Conservation (phyloP, 2,797 vertebrate genomes). For the Chelon labrosus region DNA sequence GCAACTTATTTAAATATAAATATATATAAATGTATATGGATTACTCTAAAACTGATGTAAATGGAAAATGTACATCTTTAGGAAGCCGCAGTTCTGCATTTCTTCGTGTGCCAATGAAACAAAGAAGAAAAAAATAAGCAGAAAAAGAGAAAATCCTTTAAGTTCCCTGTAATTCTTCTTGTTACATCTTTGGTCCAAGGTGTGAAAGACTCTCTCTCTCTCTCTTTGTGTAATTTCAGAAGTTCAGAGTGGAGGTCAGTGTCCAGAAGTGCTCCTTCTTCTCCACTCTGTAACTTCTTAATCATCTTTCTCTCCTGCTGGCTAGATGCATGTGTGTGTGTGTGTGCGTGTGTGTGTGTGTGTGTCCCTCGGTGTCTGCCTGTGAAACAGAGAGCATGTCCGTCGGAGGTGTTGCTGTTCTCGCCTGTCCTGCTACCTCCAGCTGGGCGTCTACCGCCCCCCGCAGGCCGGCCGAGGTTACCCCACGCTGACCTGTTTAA, state of each 20-base stretch:
- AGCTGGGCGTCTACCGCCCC: slow-evolving; percentile 76
- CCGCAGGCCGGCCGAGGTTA: slow-evolving; percentile 81
- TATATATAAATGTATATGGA: too few species aligned
- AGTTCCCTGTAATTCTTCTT: not conserved
- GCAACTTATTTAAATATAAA: not conserved
- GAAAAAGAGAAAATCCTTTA: not conserved
- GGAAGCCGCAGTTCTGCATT: not conserved
- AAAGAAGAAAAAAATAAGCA: not conserved
- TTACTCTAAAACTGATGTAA: too few species aligned
- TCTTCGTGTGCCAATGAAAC: not conserved
- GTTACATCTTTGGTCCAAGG: not conserved
- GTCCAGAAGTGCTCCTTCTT: slow-evolving; percentile 71
- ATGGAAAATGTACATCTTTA: not conserved
- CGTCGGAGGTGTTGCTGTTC: slow-evolving; percentile 81
- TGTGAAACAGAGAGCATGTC: slow-evolving; percentile 74
- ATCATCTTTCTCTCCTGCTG: slow-evolving; percentile 77
- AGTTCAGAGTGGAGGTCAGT: slow-evolving; percentile 68
- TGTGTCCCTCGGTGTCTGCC: slow-evolving; percentile 57
- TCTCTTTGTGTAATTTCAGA: slow-evolving; percentile 36
- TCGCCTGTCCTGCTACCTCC: slow-evolving; percentile 80
- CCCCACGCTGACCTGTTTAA: slow-evolving; percentile 90
- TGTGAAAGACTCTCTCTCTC: slow-evolving; percentile 18
- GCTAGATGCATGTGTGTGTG: slow-evolving; percentile 21
- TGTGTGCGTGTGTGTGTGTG: slow-evolving; percentile 49
- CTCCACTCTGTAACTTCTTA: slow-evolving; percentile 82